Conservation (phyloP, 2,113 vertebrate genomes). For the Arvicanthis niloticus region DNA sequence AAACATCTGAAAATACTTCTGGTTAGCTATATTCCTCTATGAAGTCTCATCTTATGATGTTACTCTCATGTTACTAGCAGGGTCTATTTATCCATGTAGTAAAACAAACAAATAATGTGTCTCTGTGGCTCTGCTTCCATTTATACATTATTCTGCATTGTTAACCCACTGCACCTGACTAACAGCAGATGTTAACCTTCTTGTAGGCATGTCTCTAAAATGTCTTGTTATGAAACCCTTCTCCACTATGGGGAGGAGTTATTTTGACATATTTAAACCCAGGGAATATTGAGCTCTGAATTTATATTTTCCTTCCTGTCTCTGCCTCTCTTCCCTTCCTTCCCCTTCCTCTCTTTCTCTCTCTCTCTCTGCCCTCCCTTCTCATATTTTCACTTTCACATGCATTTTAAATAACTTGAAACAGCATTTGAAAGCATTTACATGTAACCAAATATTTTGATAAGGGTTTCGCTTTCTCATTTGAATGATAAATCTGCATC, state of each 20-base stretch:
- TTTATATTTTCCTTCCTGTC: not conserved
- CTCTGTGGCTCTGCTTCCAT: conserved; percentile 11
- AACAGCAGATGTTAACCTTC: conserved; percentile 65
- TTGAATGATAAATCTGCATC: conserved; percentile 66
- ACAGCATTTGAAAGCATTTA: conserved; percentile 28
- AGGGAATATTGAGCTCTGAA: not conserved
- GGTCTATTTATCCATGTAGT: not conserved
- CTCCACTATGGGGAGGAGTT: not conserved
- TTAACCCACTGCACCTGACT: conserved; percentile 39
- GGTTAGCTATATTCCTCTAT: not conserved
- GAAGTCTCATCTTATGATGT: not conserved
- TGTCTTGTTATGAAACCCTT: not conserved
- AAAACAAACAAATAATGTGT: not conserved
- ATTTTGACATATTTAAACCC: not conserved
- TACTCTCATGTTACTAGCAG: not conserved
- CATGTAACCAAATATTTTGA: conserved; percentile 50
- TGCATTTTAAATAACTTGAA: conserved; percentile 60
- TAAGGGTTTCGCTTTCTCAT: conserved; percentile 32
- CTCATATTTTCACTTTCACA: not conserved
- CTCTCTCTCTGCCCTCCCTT: not conserved
- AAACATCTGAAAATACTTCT: conserved; percentile 33
- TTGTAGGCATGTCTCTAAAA: conserved; percentile 45
- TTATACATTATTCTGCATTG: not conserved
- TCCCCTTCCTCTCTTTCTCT: not conserved
- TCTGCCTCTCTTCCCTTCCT: not conserved